Base-by-base conservation (phyloP, 2,113 vertebrate genomes). In the Serinus canaria region DNA sequence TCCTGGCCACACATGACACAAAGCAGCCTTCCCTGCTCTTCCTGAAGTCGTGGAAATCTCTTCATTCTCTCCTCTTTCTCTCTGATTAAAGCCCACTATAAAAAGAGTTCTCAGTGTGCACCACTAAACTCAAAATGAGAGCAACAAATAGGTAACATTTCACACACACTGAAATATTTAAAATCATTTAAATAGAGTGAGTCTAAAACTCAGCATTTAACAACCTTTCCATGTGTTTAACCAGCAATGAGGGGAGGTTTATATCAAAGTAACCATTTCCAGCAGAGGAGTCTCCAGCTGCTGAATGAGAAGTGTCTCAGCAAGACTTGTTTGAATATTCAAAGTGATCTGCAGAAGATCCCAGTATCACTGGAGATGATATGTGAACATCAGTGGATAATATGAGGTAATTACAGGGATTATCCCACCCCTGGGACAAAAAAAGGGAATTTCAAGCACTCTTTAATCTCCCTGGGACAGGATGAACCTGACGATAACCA, bases 401-500 rank as follows among this genome's bases (percentile, higher is more conserved):
- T 64, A 83, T 11, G 72, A 79, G 68, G 88, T 90, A 94, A 96
- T 96, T 94, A 96, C 68, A 94, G 88, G 92, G 93, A 96, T 95
- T 96, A 96, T 80, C 68, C 88, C 49, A 83, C 90, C 63, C 52
- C 55, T 59, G 85, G 79, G 87, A 95, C 72, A 47, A 66, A 63
- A 75, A 77, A 66, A 74, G 67, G 25, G 17, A 80, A 70, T 88
- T 67, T 84, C 50, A 83, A 92, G 85, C 73, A 52, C 60, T 90
- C 94, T 94, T 95, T 95, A 93, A 95, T 96, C 93, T 92, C 90
- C 8, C 52, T 81, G 92, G 93, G 92, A 86, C 52, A 49, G 92
- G 90, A 77, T 55, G 73, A 95, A 93, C 75, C 70, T 4, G 9
- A 79, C 72, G 79, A 94, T 81, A 93, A 90, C 87, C 37, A 8